Evolutionary conservation across 2,797 vertebrate genomes (phyloP).

Genomic region (Acrossocheilus wenchowensis): DNA sequence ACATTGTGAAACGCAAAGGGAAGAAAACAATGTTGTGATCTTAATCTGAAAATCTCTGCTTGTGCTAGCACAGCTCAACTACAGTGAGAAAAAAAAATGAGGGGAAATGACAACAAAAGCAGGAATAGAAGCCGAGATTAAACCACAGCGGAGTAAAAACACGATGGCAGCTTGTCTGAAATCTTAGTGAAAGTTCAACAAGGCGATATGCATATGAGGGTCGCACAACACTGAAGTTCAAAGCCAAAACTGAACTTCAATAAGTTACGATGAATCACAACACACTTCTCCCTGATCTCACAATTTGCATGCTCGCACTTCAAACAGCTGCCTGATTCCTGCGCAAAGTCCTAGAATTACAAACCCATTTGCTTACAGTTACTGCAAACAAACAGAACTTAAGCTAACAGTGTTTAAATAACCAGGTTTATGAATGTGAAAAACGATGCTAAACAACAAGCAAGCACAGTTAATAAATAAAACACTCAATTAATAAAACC

Average conservation of each 20-base stretch:
- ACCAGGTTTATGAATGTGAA: not conserved
- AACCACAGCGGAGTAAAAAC: slow-evolving; percentile 28
- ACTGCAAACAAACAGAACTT: slow-evolving; percentile 26
- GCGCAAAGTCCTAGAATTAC: slow-evolving; percentile 41
- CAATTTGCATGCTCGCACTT: slow-evolving; percentile 44
- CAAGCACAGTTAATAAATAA: slow-evolving; percentile 24
- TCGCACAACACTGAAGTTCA: slow-evolving; percentile 65
- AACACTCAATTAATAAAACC: slow-evolving; percentile 18
- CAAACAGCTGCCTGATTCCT: slow-evolving; percentile 49
- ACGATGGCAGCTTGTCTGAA: slow-evolving; percentile 40
- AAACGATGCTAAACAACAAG: slow-evolving; percentile 17
- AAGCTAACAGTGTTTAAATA: not conserved
- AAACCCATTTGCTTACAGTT: slow-evolving; percentile 10
- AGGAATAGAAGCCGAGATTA: slow-evolving; percentile 66
- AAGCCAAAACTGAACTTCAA: slow-evolving; percentile 68
- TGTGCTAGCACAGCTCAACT: slow-evolving; percentile 54
- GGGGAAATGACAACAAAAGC: slow-evolving; percentile 75
- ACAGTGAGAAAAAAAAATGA: slow-evolving; percentile 64
- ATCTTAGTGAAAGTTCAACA: slow-evolving; percentile 37
- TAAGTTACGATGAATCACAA: slow-evolving; percentile 60
- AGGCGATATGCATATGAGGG: slow-evolving; percentile 43
- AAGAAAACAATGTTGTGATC: slow-evolving; percentile 61
- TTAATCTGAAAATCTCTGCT: slow-evolving; percentile 64
- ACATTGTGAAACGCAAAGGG: slow-evolving; percentile 22
- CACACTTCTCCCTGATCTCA: slow-evolving; percentile 48